phyloP scores from a whole-genome alignment of 2,797 vertebrate genomes.

The Sebastes variabilis region DNA sequence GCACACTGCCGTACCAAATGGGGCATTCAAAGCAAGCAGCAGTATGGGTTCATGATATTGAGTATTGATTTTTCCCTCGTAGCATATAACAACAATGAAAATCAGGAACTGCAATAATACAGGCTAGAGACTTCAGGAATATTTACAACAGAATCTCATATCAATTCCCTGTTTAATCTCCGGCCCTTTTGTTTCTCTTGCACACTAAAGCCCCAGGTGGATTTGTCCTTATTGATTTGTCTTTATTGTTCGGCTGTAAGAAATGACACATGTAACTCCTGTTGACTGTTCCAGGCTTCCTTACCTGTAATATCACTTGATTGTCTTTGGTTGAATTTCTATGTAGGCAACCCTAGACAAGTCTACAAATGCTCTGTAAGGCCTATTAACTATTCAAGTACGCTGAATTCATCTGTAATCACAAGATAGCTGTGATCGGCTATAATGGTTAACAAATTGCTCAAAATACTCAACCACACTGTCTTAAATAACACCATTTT shows the following conservation, averaged over 20 bases:
- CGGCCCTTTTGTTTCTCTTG: constrained; percentile 7
- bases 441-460: constrained; percentile 12
- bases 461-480: constrained; percentile 29
- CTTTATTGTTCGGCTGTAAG: constrained; percentile 27
- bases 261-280: constrained; percentile 18
- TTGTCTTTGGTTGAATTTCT: constrained; percentile 72
- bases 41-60: constrained; percentile 13
- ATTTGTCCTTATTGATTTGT: constrained; percentile 33
- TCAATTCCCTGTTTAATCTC: constrained; percentile 34
- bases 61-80: constrained; percentile 33
- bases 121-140: constrained; percentile 10
- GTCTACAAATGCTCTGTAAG: constrained; percentile 54
- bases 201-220: background rate
- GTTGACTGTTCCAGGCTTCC: background rate
- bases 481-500: constrained; percentile 31
- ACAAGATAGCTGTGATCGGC: constrained; percentile 28
- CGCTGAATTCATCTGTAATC: constrained; percentile 34
- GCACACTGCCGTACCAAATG: background rate
- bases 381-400: constrained; percentile 66
- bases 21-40: constrained; percentile 15
- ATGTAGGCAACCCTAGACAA: constrained; percentile 51
- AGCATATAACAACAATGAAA: constrained; percentile 26
- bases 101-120: constrained; percentile 24
- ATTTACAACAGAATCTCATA: constrained; percentile 45
- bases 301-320: constrained; percentile 26